These are phyloP conservation scores for Sialia sialis DNA, from an alignment of 2,113 vertebrate species.

Conservation along the genomic window DNA sequence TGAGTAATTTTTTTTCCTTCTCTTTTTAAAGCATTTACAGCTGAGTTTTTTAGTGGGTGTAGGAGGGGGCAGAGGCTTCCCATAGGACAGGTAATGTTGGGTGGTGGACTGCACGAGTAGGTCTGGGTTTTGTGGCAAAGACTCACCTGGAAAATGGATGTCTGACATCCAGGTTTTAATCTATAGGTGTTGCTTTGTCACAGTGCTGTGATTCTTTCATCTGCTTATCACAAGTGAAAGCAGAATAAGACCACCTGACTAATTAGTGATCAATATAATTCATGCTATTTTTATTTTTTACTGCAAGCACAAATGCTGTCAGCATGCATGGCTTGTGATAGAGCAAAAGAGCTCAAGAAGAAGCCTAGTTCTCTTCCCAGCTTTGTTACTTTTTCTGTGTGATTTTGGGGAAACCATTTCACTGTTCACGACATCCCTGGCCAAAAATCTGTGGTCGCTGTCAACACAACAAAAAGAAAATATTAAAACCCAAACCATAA, in stretches of 20 bases:
- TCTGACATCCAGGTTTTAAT: not conserved
- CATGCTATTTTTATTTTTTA: not conserved
- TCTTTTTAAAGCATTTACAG: not conserved
- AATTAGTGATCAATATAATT: not conserved
- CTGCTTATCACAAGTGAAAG: not conserved
- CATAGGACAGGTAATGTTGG: not conserved
- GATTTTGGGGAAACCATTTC: not conserved
- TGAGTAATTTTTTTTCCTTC: constrained; percentile 29
- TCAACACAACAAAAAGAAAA: not conserved
- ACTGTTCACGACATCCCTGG: not conserved
- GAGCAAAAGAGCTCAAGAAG: not conserved
- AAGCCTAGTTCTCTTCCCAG: not conserved
- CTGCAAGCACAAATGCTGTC: not conserved
- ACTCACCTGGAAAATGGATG: not conserved
- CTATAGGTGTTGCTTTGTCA: not conserved
- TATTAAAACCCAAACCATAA: not conserved
- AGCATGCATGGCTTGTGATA: not conserved
- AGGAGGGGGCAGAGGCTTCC: not conserved
- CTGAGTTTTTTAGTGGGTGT: not conserved
- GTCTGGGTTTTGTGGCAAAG: not conserved
- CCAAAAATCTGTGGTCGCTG: not conserved
- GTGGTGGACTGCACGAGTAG: not conserved
- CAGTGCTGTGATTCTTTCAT: not conserved
- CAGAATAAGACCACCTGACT: not conserved
- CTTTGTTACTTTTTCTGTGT: not conserved